These are phyloP conservation scores for Temnothorax longispinosus DNA, from an alignment of 1,140 invertebrate species.

Conservation along the genomic window DNA sequence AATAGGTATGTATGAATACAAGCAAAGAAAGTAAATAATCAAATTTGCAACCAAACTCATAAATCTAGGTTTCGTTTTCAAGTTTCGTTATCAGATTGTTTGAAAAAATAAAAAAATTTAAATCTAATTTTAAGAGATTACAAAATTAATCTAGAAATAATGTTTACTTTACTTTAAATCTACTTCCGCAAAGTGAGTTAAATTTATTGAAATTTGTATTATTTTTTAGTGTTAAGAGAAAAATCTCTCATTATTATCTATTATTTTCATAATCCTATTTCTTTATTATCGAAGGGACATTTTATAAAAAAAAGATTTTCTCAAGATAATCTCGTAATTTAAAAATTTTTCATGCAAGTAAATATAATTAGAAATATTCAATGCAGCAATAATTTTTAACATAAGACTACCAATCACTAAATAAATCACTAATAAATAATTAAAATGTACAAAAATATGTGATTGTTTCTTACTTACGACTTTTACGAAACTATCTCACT, in stretches of 20 bases:
- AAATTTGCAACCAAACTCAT: background rate
- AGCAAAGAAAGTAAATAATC: background rate
- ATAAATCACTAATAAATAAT: background rate
- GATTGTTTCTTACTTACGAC: background rate
- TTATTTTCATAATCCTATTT: background rate
- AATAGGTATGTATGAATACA: background rate
- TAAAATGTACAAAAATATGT: background rate
- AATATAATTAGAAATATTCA: background rate
- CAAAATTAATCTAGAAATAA: background rate
- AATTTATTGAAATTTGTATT: background rate
- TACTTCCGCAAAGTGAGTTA: background rate
- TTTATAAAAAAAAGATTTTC: background rate
- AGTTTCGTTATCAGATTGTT: background rate
- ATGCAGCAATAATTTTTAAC: background rate
- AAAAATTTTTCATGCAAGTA: background rate
- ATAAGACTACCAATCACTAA: background rate
- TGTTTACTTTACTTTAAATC: background rate
- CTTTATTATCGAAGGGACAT: background rate
- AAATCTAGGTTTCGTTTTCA: background rate
- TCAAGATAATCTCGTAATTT: background rate
- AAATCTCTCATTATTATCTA: background rate
- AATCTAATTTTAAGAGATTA: background rate
- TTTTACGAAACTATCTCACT: slow-evolving; percentile 5
- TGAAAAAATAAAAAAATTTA: background rate
- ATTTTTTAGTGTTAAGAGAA: background rate